Base-by-base conservation (phyloP, 2,888 invertebrate species). In the Diplazon laetatorius region DNA sequence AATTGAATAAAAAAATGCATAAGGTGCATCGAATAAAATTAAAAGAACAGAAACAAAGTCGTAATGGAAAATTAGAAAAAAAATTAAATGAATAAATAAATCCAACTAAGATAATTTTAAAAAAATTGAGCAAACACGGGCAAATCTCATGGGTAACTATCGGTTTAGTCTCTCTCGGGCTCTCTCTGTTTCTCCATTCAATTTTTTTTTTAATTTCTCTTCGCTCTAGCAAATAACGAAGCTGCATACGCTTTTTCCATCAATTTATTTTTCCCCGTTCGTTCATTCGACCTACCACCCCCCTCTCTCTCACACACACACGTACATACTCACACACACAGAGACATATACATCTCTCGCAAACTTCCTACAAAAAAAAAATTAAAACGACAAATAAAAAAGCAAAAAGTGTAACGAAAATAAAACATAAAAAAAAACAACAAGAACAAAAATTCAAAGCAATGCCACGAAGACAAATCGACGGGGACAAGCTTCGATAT, bases 221-320 rank as follows among this genome's bases (percentile, higher is more conserved):
- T 42, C 35, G 59, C 14, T 39, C 20, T 10, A 18, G 50, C 48
- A 18, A 65, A 65, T 55, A 55, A 65, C 65, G 48, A 50, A 63
- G 65, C 22, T 65, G 18, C 37, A 30, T 50, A 39, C 22, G 39
- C 48, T 68, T 57, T 69, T 60, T 68, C 57, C 46, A 35, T 72
- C 44, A 65, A 66, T 75, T 59, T 30, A 70, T 39, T 57, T 42
- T 30, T 39, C 39, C 39, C 55, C 12, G 42, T 62, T 16, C 48
- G 16, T 65, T 63, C 55, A 39, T 18, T 52, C 52, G 50, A 18
- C 18, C 55, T 48, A n/a, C 48, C n/a, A n/a, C n/a, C n/a, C n/a
- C 18, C 46, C 73, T 52, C 14, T 60, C 35, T 52, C n/a, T 22
- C 50, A 52, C 63, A 35, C 30, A 39, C 59, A 39, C 35, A 22